Evolutionary conservation across 2,888 invertebrate genomes (phyloP).

Genomic region (Orchesella flavescens): DNA sequence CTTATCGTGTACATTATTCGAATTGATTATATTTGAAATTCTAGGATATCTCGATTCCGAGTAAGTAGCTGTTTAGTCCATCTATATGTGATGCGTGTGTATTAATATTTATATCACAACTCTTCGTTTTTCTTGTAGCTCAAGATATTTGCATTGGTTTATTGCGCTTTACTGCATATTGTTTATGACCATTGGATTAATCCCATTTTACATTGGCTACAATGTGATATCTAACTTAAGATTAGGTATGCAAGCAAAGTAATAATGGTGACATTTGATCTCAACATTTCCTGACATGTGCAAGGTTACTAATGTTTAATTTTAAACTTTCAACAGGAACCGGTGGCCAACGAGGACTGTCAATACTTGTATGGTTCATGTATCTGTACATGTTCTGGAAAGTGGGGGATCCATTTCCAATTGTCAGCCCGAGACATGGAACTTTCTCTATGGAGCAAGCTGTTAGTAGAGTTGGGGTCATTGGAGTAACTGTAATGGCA

Average conservation of each 20-base stretch:
- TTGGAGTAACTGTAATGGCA: conserved; percentile 99
- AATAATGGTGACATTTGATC: not conserved
- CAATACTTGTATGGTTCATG: conserved; percentile 88
- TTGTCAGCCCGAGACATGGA: conserved; percentile 96
- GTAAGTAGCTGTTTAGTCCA: conserved; percentile 76
- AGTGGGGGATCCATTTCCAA: conserved; percentile 98
- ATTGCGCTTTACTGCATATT: conserved; percentile 91
- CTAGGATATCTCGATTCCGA: conserved; percentile 92
- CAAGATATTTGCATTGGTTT: conserved; percentile 96
- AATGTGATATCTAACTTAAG: conserved; percentile 92
- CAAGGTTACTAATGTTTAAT: too few relatives aligned
- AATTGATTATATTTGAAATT: conserved; percentile 99
- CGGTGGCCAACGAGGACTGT: conserved; percentile 76
- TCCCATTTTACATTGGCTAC: conserved; percentile 97
- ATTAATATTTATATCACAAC: conserved; percentile 3
- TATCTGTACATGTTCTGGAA: conserved; percentile 99
- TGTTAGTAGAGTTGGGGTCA: conserved; percentile 97
- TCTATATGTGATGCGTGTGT: conserved; percentile 57
- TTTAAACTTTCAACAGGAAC: not conserved
- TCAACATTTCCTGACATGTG: too few relatives aligned
- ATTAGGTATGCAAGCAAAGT: conserved; percentile 78
- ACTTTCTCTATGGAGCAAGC: conserved; percentile 91
- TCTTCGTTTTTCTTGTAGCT: conserved; percentile 78
- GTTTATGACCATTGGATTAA: conserved; percentile 94
- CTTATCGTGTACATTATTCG: conserved; percentile 98